Conservation (phyloP, 2,797 vertebrate species). For the Otolemur crassicaudatus region DNA sequence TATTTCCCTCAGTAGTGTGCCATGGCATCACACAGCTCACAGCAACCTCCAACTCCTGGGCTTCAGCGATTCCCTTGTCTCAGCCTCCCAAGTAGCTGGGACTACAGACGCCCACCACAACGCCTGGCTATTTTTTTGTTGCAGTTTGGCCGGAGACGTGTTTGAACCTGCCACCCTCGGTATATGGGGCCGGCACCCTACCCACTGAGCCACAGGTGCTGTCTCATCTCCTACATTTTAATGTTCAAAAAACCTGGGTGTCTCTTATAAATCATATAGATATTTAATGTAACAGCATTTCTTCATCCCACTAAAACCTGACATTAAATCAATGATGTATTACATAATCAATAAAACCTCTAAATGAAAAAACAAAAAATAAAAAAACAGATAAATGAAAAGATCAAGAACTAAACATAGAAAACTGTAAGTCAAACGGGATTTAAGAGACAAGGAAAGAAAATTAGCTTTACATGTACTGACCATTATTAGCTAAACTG, state of each 20-base stretch:
- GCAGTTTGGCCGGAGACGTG: no score
- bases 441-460: not conserved
- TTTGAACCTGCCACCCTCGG: no score
- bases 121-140: no score
- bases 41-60: no score
- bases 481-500: not conserved
- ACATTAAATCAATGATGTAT: not conserved
- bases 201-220: no score
- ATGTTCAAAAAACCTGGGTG: not conserved
- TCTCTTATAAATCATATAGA: not conserved
- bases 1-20: no score
- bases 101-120: no score
- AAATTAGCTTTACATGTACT: not conserved
- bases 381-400: not conserved
- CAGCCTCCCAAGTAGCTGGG: no score
- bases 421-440: not conserved
- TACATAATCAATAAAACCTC: not conserved
- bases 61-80: no score
- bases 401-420: not conserved
- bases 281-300: not conserved
- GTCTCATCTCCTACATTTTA: not conserved
- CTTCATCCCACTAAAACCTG: not conserved
- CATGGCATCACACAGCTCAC: no score
- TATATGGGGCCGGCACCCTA: no score
- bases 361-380: not conserved